Base-by-base conservation (phyloP, 2,113 vertebrate species). In the Galbula dea region DNA sequence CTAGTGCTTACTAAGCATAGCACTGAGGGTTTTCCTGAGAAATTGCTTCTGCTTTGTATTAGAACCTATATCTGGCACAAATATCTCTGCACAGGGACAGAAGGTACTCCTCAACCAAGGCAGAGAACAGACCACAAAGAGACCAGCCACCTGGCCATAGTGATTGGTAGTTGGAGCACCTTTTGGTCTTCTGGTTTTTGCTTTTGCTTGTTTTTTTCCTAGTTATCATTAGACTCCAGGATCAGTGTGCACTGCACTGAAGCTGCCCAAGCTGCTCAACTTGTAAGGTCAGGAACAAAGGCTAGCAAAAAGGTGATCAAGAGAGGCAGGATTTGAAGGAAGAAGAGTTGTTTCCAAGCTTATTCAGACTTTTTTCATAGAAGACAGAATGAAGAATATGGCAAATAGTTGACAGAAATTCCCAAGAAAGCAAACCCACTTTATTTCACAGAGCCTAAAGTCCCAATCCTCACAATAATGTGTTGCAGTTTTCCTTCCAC, bases 371-470 rank as follows among this genome's bases (percentile, higher is more conserved):
- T 72, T 37, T 11, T 66, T 92, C 51, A 59, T 20, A 43, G 27
- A 55, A 55, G 16, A 43, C 10, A 65, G 29, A 86, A 23, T 55
- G 41, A 65, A 86, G 58, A 79, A 85, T 15, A 63, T 14, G 67
- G 63, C 15, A 78, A 82, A 49, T 6, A 11, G 32, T 36, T 73
- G 65, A 79, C 51, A 86, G 55, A 90, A 84, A 85, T 78, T 82
- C 54, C 41, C 17, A 36, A n/a, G 81, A 87, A 69, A 91, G 37
- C 14, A 73, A 86, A 89, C 36, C 3, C 13, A 27, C 29, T 86
- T 78, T n/a, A 58, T 94, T 93, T 91, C 73, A 91, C 26, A 73
- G 16, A 93, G 29, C 41, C n/a, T 78, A n/a, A 82, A 85, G 75
- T 63, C 55, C 46, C 13, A 73, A 81, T 43, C 19, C 8, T 78